Evolutionary conservation across 1,140 invertebrate species (phyloP).

Genomic region (Acromyrmex charruanus): DNA sequence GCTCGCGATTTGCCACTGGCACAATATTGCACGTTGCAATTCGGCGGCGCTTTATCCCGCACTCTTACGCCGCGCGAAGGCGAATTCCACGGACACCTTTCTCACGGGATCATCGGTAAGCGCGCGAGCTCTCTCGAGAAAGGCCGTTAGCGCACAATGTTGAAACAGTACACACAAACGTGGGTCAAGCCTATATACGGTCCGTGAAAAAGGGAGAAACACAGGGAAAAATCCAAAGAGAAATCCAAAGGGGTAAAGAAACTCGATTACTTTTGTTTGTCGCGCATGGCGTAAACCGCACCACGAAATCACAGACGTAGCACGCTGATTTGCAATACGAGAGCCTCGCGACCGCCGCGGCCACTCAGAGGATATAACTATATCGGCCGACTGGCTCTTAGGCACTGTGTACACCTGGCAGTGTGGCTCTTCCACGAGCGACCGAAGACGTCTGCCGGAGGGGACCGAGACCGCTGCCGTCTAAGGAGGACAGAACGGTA

Average conservation of each 20-base stretch:
- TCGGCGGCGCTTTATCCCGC: constrained; percentile 42
- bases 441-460: constrained; percentile 83
- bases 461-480: constrained; percentile 74
- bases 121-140: background rate
- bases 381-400: constrained; percentile 76
- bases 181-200: constrained; percentile 13
- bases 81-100: constrained; percentile 55
- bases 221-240: background rate
- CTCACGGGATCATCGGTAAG: constrained; percentile 53
- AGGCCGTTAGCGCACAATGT: constrained; percentile 55
- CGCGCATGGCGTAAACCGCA: constrained; percentile 44
- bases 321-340: constrained; percentile 67
- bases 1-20: background rate
- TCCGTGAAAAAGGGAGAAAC: background rate
- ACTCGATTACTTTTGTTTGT: constrained; percentile 40
- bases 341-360: constrained; percentile 63
- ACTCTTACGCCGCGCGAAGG: constrained; percentile 30
- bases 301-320: constrained; percentile 49
- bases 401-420: constrained; percentile 77
- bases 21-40: constrained; percentile 34
- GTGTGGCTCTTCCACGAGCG: constrained; percentile 84
- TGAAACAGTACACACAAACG: constrained; percentile 62
- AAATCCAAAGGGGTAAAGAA: background rate
- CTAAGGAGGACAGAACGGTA: constrained; percentile 87
- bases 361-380: constrained; percentile 68